These are phyloP conservation scores for Desmophyllum pertusum DNA, from an alignment of 92 coral and sea anemone genomes.

Conservation along the genomic window DNA sequence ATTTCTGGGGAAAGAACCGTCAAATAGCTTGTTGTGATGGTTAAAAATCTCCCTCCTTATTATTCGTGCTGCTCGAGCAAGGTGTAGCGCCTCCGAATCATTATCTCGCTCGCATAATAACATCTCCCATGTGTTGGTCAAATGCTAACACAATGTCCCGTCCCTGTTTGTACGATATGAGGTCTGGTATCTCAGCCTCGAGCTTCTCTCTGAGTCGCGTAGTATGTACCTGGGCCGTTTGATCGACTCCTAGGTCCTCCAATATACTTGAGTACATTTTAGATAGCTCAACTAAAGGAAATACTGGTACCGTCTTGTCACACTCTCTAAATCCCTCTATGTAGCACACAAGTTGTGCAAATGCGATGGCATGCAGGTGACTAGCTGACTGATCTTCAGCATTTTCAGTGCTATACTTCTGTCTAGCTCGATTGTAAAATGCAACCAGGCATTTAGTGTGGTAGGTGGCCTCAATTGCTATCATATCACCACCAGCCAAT, in stretches of 20 bases:
- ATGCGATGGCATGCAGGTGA: slow-evolving; percentile 57
- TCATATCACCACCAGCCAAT: slow-evolving; percentile 62
- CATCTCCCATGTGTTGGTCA: slow-evolving; percentile 53
- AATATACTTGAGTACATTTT: slow-evolving; percentile 33
- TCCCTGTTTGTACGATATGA: slow-evolving; percentile 33
- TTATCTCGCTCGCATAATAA: slow-evolving; percentile 33
- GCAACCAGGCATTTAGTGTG: slow-evolving; percentile 60
- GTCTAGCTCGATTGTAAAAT: slow-evolving; percentile 61
- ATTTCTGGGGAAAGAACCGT: slow-evolving; percentile 41
- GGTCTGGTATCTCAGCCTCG: slow-evolving; percentile 52
- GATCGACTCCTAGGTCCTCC: slow-evolving; percentile 41
- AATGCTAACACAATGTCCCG: slow-evolving; percentile 43
- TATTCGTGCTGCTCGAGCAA: slow-evolving; percentile 55
- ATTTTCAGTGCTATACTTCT: too few relatives aligned
- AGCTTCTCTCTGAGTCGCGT: slow-evolving; percentile 51
- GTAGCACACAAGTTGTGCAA: slow-evolving; percentile 66
- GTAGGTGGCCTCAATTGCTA: slow-evolving; percentile 66
- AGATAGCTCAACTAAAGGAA: slow-evolving; percentile 45
- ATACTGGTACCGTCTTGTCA: slow-evolving; percentile 36
- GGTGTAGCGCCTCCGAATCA: slow-evolving; percentile 58
- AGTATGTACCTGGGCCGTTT: slow-evolving; percentile 34
- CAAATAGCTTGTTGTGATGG: slow-evolving; percentile 34
- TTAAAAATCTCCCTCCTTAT: slow-evolving; percentile 52
- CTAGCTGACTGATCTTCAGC: background rate
- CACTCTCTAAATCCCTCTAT: slow-evolving; percentile 45